Conservation (phyloP, 2,113 vertebrate species). For the Lampris incognitus region DNA sequence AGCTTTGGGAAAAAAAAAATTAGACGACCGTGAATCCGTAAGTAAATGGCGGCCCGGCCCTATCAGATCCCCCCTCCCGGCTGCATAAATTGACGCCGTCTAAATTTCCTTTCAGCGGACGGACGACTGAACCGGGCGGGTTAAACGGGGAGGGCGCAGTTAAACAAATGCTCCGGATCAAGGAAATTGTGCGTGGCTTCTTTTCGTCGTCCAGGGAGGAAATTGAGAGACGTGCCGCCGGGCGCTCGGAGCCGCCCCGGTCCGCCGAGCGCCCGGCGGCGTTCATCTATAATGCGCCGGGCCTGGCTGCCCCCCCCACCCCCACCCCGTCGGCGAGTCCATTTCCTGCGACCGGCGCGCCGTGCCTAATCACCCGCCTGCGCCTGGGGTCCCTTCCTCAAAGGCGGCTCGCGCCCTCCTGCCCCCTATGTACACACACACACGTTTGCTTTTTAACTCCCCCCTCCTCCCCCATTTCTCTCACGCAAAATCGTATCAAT, state of each 20-base stretch:
- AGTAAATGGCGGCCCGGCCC: constrained; percentile 54
- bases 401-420: constrained; percentile 45
- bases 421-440: constrained; percentile 51
- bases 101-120: constrained; percentile 75
- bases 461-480: no score
- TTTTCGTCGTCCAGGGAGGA: constrained; percentile 77
- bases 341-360: constrained; percentile 85
- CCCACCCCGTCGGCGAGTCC: constrained; percentile 79
- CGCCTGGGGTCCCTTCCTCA: constrained; percentile 72
- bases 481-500: no score
- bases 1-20: constrained; percentile 31
- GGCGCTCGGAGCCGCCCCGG: constrained; percentile 45
- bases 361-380: constrained; percentile 88
- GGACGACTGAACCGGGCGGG: constrained; percentile 71
- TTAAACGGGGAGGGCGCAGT: constrained; percentile 79
- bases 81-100: constrained; percentile 78
- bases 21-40: constrained; percentile 35
- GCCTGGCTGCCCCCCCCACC: constrained; percentile 45
- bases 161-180: constrained; percentile 82
- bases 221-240: constrained; percentile 74
- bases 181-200: constrained; percentile 81
- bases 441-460: not conserved
- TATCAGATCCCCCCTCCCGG: constrained; percentile 62
- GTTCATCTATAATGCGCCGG: constrained; percentile 85
- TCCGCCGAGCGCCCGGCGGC: constrained; percentile 52